Evolutionary conservation across 1,140 invertebrate genomes (phyloP).

Genomic region (Tetragnatha versicolor): DNA sequence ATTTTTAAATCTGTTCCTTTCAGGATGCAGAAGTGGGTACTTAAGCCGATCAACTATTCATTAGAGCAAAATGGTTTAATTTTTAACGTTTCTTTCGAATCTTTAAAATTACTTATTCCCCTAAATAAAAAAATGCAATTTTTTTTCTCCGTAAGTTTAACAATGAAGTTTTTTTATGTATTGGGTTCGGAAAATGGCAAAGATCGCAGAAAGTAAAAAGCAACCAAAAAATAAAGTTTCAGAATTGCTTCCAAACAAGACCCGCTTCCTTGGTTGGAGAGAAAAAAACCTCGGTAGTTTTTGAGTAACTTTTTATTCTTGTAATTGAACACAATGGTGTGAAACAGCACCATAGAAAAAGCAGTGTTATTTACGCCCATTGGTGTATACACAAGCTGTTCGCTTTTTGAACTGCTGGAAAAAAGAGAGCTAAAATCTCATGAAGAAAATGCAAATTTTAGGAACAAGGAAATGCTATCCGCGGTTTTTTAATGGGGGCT

Average conservation of each 20-base stretch:
- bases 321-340: constrained; percentile 39
- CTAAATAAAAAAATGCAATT: background rate
- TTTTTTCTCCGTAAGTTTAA: background rate
- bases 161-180: background rate
- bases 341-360: constrained; percentile 24
- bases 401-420: background rate
- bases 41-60: constrained; percentile 7
- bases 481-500: constrained; percentile 12
- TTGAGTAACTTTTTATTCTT: background rate
- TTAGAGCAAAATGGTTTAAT: background rate
- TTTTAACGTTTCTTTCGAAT: too few species aligned
- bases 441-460: constrained; percentile 17
- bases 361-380: constrained; percentile 21
- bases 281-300: background rate
- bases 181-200: background rate
- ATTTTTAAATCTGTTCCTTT: too few species aligned
- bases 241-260: background rate
- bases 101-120: too few species aligned
- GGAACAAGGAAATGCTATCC: constrained; percentile 20
- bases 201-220: background rate
- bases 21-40: too few species aligned
- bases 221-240: constrained; percentile 1
- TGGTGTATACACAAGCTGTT: constrained; percentile 20
- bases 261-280: too few species aligned
- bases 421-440: background rate